phyloP scores from a whole-genome alignment of 1,140 invertebrate genomes.

The Drosophila sproati region DNA sequence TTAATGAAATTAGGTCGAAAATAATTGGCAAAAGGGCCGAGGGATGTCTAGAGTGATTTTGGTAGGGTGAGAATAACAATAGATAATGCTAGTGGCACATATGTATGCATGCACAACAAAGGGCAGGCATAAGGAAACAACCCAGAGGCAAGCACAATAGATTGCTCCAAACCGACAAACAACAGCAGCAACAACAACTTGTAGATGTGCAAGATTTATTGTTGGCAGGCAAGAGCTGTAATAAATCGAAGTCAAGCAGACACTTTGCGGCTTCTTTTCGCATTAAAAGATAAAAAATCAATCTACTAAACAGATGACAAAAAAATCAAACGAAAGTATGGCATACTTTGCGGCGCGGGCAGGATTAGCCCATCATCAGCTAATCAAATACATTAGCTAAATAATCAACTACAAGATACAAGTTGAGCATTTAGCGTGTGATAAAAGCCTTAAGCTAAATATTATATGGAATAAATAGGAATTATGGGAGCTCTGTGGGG shows the following conservation, averaged over 20 bases:
- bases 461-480: background rate
- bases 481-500: background rate
- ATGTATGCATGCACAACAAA: slow-evolving; percentile 39
- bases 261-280: slow-evolving; percentile 14
- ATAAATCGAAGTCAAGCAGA: slow-evolving; percentile 47
- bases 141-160: slow-evolving; percentile 32
- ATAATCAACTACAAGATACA: no score
- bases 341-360: slow-evolving; percentile 1
- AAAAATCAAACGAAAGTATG: slow-evolving; percentile 14
- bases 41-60: background rate
- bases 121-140: slow-evolving; percentile 22
- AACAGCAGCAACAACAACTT: slow-evolving; percentile 9
- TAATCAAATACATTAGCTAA: background rate
- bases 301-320: slow-evolving; percentile 1
- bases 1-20: slow-evolving; percentile 39
- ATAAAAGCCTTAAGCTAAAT: background rate
- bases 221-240: slow-evolving; percentile 24
- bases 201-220: slow-evolving; percentile 42
- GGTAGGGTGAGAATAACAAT: slow-evolving; percentile 38
- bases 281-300: slow-evolving; percentile 45
- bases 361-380: slow-evolving; percentile 23
- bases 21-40: slow-evolving; percentile 26
- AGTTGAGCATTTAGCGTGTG: background rate
- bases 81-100: slow-evolving; percentile 55
- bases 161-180: slow-evolving; percentile 14